phyloP scores from a whole-genome alignment of 1,140 invertebrate species.

The Acromyrmex echinatior region DNA sequence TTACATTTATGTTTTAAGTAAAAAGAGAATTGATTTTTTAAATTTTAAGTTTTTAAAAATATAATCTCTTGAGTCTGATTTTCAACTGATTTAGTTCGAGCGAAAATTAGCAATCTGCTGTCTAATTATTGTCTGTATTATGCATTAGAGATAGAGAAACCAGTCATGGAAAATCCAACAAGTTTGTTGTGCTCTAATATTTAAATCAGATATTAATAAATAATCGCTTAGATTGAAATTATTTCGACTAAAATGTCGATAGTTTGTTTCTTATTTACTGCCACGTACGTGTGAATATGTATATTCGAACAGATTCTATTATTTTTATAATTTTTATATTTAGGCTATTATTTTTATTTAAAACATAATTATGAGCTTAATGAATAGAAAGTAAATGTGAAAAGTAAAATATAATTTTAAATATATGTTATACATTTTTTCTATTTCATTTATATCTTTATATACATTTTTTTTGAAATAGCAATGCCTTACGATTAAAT shows the following conservation, averaged over 20 bases:
- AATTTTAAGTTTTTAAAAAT: background rate
- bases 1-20: background rate
- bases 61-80: background rate
- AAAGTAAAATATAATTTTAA: background rate
- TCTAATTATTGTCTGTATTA: background rate
- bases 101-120: background rate
- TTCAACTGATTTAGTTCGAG: background rate
- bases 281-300: background rate
- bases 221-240: slow-evolving; percentile 5
- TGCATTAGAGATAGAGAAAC: background rate
- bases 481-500: background rate
- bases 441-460: background rate
- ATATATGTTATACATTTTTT: background rate
- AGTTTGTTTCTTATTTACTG: slow-evolving; percentile 3
- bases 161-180: background rate
- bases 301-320: background rate
- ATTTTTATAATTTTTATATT: too few relatives aligned
- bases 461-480: background rate
- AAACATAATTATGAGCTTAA: background rate
- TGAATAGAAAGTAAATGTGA: background rate
- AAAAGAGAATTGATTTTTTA: background rate
- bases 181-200: background rate
- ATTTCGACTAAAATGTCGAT: background rate
- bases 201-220: background rate
- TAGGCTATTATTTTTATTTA: background rate